These are phyloP conservation scores for Drosophila helvetica DNA, from an alignment of 2,888 invertebrate genomes.

Conservation along the genomic window DNA sequence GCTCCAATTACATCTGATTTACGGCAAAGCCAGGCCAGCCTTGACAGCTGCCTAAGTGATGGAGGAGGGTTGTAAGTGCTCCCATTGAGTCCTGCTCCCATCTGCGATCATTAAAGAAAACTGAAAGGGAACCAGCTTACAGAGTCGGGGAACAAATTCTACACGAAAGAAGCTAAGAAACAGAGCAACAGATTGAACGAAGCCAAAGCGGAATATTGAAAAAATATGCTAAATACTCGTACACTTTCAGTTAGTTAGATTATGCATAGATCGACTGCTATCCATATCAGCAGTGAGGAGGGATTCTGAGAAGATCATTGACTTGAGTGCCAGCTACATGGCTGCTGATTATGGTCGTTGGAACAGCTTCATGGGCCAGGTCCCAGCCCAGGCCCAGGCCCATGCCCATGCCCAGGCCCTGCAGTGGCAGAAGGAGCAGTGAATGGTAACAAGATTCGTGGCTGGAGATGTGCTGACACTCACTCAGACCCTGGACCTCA, in stretches of 20 bases:
- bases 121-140: neutral
- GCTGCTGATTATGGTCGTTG: neutral
- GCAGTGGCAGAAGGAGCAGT: neutral
- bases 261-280: neutral
- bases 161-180: neutral
- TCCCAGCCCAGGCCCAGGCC: too few relatives aligned
- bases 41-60: neutral
- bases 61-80: neutral
- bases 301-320: neutral
- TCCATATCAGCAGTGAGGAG: neutral
- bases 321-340: constrained; percentile 1
- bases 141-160: too few relatives aligned
- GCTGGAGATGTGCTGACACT: constrained; percentile 17
- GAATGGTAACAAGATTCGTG: constrained; percentile 16
- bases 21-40: neutral
- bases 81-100: neutral
- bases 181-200: too few relatives aligned
- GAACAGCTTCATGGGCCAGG: neutral
- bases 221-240: neutral
- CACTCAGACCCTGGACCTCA: constrained; percentile 15
- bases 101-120: neutral
- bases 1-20: neutral
- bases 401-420: neutral
- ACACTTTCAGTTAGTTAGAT: neutral
- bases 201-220: too few relatives aligned